Evolutionary conservation across 1,140 invertebrate genomes (phyloP).

Genomic region (Maniola jurtina): DNA sequence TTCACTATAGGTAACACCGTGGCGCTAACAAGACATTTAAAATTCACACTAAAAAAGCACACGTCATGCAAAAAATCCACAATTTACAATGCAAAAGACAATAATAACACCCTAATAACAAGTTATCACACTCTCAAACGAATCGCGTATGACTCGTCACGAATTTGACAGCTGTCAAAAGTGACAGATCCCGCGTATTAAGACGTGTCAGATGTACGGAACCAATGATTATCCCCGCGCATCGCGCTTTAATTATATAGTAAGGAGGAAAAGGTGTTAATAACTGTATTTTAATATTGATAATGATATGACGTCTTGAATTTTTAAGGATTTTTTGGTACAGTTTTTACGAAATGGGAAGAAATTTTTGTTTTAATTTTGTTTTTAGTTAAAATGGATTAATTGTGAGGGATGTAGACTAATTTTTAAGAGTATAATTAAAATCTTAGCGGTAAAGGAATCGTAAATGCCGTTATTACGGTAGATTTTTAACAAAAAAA

Average conservation of each 20-base stretch:
- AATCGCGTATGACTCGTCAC: conserved; percentile 18
- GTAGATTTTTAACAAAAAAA: no score
- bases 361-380: conserved; percentile 1
- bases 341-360: neutral
- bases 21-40: conserved; percentile 14
- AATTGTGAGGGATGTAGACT: neutral
- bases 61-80: conserved; percentile 15
- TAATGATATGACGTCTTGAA: neutral
- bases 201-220: conserved; percentile 12
- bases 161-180: conserved; percentile 23
- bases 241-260: conserved; percentile 14
- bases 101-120: conserved; percentile 17
- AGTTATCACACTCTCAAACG: conserved; percentile 15
- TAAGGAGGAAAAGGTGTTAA: conserved; percentile 11
- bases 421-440: neutral
- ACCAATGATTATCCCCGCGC: conserved; percentile 11
- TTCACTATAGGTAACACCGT: no score
- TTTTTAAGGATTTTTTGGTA: neutral
- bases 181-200: conserved; percentile 20
- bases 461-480: neutral
- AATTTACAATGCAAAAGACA: conserved; percentile 20
- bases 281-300: conserved; percentile 9
- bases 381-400: neutral
- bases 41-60: conserved; percentile 13
- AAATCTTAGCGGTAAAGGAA: neutral